Conservation (phyloP, 2,113 vertebrate species). For the Thunnus thynnus region DNA sequence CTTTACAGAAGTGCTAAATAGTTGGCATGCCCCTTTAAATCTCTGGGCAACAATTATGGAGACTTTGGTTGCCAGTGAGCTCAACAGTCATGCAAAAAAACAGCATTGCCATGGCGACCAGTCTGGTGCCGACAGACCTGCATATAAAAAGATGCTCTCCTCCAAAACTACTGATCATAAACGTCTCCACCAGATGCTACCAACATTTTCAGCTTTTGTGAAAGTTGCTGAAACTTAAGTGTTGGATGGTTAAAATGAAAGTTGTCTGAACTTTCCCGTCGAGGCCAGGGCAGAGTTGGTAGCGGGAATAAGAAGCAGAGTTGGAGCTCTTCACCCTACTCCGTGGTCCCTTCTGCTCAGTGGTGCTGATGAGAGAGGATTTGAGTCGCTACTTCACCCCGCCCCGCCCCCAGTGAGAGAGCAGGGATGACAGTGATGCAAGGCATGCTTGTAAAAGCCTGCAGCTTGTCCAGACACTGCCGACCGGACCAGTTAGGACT, state of each 20-base stretch:
- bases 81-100: constrained; percentile 32
- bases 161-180: background rate
- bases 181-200: background rate
- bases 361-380: constrained; percentile 83
- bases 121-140: constrained; percentile 19
- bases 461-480: constrained; percentile 65
- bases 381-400: constrained; percentile 54
- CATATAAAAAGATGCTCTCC: background rate
- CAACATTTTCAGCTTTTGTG: background rate
- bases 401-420: constrained; percentile 73
- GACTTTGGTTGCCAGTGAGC: constrained; percentile 30
- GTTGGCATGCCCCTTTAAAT: constrained; percentile 10
- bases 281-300: background rate
- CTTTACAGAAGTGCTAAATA: too few species aligned
- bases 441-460: constrained; percentile 63
- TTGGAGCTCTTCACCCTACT: constrained; percentile 15
- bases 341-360: constrained; percentile 39
- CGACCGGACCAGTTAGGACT: constrained; percentile 69
- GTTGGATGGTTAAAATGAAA: background rate
- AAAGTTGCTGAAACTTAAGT: background rate
- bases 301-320: constrained; percentile 26
- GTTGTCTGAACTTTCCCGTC: background rate
- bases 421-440: constrained; percentile 63
- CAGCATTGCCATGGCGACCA: constrained; percentile 51
- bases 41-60: background rate